Evolutionary conservation across 2,888 invertebrate species (phyloP).

Genomic region (Archips crataeganus): DNA sequence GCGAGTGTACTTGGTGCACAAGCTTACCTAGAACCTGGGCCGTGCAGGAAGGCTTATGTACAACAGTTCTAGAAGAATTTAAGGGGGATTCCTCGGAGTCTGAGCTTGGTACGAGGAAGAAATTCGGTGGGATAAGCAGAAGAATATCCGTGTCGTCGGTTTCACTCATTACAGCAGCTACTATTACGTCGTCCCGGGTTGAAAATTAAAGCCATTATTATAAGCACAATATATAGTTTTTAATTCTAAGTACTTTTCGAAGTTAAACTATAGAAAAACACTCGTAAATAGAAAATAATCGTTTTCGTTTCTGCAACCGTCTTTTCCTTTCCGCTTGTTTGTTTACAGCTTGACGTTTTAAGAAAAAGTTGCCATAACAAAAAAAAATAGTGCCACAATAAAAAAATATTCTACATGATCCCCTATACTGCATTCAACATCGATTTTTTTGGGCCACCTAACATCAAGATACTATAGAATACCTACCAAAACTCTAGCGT

Average conservation of each 20-base stretch:
- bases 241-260: background rate
- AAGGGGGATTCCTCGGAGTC: conserved; percentile 82
- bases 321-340: conserved; percentile 7
- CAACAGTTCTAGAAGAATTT: conserved; percentile 78
- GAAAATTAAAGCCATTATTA: conserved; percentile 68
- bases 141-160: conserved; percentile 94
- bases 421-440: no score
- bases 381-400: background rate
- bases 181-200: conserved; percentile 40
- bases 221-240: conserved; percentile 4
- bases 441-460: no score
- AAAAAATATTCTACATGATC: background rate
- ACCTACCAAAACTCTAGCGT: no score
- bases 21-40: conserved; percentile 84
- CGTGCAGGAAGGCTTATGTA: conserved; percentile 79
- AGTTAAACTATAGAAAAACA: background rate
- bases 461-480: no score
- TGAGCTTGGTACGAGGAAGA: conserved; percentile 87
- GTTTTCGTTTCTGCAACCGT: background rate
- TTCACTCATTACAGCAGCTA: conserved; percentile 79
- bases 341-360: conserved; percentile 7
- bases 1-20: conserved; percentile 87
- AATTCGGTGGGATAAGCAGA: conserved; percentile 91
- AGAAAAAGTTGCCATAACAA: background rate
- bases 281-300: background rate